phyloP scores from a whole-genome alignment of 2,888 invertebrate species.

The Drosophila dives region DNA sequence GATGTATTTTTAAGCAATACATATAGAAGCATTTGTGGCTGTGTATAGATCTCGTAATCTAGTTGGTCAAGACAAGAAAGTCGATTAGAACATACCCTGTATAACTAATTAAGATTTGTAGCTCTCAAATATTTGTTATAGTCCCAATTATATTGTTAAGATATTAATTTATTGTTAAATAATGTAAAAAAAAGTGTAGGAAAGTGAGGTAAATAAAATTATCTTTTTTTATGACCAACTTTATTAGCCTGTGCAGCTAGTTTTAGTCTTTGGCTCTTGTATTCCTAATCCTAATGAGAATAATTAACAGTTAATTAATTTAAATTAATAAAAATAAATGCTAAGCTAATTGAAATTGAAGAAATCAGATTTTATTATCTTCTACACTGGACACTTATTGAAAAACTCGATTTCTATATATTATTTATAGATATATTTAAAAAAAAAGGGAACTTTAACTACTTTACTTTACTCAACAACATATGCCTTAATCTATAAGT shows the following conservation, averaged over 20 bases:
- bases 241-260: not conserved
- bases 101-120: not conserved
- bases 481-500: not conserved
- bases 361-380: not conserved
- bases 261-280: not conserved
- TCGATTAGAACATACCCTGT: slow-evolving; percentile 7
- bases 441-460: not conserved
- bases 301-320: not conserved
- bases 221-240: too few species aligned
- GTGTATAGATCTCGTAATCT: slow-evolving; percentile 6
- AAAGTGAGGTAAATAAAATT: not conserved
- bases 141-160: not conserved
- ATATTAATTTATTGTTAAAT: not conserved
- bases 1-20: slow-evolving; percentile 22
- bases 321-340: not conserved
- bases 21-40: slow-evolving; percentile 8
- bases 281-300: not conserved
- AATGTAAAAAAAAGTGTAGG: not conserved
- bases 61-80: not conserved
- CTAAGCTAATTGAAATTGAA: not conserved
- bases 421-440: not conserved
- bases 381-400: too few species aligned
- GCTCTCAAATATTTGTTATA: fast-evolving
- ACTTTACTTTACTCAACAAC: not conserved
- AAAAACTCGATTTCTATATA: not conserved